Evolutionary conservation across 2,797 vertebrate genomes (phyloP), one percentile per base, ranked within the genome.

Genomic region (Mormyrops boulengeri): DNA sequence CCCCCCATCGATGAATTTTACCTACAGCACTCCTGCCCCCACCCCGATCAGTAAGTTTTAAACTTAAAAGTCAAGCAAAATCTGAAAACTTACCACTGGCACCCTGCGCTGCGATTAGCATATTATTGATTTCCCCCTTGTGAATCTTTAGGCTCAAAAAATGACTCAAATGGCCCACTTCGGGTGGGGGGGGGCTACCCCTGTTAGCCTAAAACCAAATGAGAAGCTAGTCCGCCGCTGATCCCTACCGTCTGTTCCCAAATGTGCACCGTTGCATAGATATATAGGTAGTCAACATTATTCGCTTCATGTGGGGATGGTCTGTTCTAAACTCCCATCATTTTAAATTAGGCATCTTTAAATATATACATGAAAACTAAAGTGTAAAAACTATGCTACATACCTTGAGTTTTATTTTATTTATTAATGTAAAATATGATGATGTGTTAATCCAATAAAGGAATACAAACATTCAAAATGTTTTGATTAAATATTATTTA

Each of bases 401-500:
- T n/a, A 22, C 44, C 38, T 3, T 50, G 84, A 85, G n/a, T 85
- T 85, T 85, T 4, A 52, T 49, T 26, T 77, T 38, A 49, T 26
- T 30, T 57, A 57, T 7, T 22, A 50, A 30, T 26, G 1, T 30
- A 47, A 50, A 47, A 52, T 19, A 41, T 6, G 7, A 38, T 19
- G 41, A 80, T 80, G 26, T 73, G 38, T 80, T 80, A 41, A 80
- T 80, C 66, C 66, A 73, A 6, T 73, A 73, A 73, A 73, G 66
- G 30, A 73, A 80, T 47, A 14, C 7, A 80, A 86, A 7, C 41
- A 49, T 53, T 30, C 84, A 5, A 80, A n/a, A 86, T 86, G 5
- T 53, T 86, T 86, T 30, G 84, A 86, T 86, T 52, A 86, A 86
- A 86, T 86, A 86, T 86, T 86, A 86, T 86, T 86, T 86, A 52